Conservation (phyloP, 2,797 vertebrate genomes). For the Channa striata region DNA sequence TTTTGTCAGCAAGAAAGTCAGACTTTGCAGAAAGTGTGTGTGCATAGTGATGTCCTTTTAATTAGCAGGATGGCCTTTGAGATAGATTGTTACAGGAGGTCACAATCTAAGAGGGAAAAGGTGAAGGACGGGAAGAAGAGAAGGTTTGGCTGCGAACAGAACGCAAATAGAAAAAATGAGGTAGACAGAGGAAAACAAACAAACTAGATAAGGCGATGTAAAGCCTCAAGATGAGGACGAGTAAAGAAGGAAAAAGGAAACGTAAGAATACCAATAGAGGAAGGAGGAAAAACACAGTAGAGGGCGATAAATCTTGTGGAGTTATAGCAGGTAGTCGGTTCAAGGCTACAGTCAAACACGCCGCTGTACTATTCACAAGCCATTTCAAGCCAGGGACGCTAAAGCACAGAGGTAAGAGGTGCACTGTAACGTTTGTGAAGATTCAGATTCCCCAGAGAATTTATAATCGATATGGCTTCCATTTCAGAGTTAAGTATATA, state of each 20-base stretch:
- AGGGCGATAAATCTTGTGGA: slow-evolving; percentile 69
- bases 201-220: slow-evolving; percentile 44
- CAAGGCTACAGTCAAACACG: slow-evolving; percentile 48
- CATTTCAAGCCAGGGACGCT: slow-evolving; percentile 40
- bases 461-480: slow-evolving; percentile 63
- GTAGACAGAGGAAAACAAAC: slow-evolving; percentile 1
- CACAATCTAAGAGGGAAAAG: slow-evolving; percentile 27
- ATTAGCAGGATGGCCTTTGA: slow-evolving; percentile 65
- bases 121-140: slow-evolving; percentile 10
- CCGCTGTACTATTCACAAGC: slow-evolving; percentile 53
- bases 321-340: slow-evolving; percentile 48
- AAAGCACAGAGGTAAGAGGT: slow-evolving; percentile 35
- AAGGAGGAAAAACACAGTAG: slow-evolving; percentile 27
- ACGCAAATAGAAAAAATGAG: slow-evolving; percentile 10
- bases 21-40: slow-evolving; percentile 28
- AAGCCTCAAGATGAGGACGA: slow-evolving; percentile 39
- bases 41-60: slow-evolving; percentile 61
- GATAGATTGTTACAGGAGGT: slow-evolving; percentile 57
- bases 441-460: slow-evolving; percentile 57
- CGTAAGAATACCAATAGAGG: slow-evolving; percentile 45
- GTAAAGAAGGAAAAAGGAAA: slow-evolving; percentile 35
- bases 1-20: slow-evolving; percentile 56
- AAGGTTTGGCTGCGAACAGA: slow-evolving; percentile 45
- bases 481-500: slow-evolving; percentile 60
- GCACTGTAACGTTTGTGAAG: slow-evolving; percentile 49